Percentiles rank a stretch among this genome's conserved stretches.
Evolutionary conservation across 2,113 vertebrate species (phyloP).

Genomic region (Gobio gobio): DNA sequence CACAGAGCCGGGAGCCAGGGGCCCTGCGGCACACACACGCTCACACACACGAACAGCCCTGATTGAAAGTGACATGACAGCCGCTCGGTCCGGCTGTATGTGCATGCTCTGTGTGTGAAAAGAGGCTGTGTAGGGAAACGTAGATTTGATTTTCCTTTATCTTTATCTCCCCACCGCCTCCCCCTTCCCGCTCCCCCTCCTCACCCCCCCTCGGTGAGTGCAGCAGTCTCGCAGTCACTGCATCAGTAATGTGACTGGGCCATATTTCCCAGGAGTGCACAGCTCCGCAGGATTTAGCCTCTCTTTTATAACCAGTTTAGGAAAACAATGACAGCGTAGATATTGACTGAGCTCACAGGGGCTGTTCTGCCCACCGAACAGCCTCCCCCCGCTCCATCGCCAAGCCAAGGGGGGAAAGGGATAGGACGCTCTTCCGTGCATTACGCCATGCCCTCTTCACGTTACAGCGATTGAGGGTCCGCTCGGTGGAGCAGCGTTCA

Average conservation of each 20-base stretch:
- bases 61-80: constrained; percentile 65
- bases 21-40: constrained; percentile 52
- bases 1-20: constrained; percentile 52
- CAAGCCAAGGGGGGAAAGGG: constrained; percentile 30
- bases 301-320: constrained; percentile 79
- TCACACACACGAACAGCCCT: constrained; percentile 35
- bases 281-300: constrained; percentile 80
- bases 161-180: constrained; percentile 56
- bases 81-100: constrained; percentile 45
- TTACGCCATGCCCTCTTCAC: constrained; percentile 2
- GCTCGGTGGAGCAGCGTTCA: not conserved
- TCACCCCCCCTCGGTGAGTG: constrained; percentile 55
- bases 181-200: constrained; percentile 41
- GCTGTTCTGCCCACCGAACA: constrained; percentile 60
- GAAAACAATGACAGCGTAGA: constrained; percentile 79
- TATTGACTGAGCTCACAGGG: constrained; percentile 71
- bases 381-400: constrained; percentile 49
- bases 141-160: constrained; percentile 75
- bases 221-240: constrained; percentile 64
- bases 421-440: constrained; percentile 44
- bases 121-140: constrained; percentile 60
- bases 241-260: constrained; percentile 79
- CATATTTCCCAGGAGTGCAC: constrained; percentile 79
- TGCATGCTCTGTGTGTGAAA: constrained; percentile 56
- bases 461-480: not conserved